Conservation (phyloP, 2,888 invertebrate species). For the Nipponacmea schrenckii region DNA sequence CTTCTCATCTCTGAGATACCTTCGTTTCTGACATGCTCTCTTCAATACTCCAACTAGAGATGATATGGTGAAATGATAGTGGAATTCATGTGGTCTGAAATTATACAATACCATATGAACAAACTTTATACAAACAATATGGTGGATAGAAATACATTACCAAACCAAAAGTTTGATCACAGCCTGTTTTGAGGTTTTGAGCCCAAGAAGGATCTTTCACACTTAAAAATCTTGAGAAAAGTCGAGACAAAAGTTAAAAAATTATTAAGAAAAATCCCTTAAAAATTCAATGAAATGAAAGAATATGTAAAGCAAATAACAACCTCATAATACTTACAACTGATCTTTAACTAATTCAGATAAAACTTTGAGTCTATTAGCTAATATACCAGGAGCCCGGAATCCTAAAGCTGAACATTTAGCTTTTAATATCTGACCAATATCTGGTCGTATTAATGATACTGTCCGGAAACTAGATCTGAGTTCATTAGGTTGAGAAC, state of each 20-base stretch:
- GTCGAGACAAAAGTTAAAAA: too few relatives aligned
- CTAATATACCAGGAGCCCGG: slow-evolving; percentile 61
- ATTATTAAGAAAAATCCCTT: too few relatives aligned
- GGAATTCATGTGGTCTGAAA: slow-evolving; percentile 55
- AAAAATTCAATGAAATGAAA: too few relatives aligned
- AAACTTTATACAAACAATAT: background rate
- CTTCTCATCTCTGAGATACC: slow-evolving; percentile 54
- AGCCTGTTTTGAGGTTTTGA: too few relatives aligned
- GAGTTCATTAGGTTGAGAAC: slow-evolving; percentile 54
- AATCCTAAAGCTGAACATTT: slow-evolving; percentile 64
- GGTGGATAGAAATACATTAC: background rate
- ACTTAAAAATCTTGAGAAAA: too few relatives aligned
- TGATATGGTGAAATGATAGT: slow-evolving; percentile 60
- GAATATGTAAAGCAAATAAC: too few relatives aligned
- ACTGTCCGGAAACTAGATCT: slow-evolving; percentile 61
- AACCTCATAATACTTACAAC: slow-evolving; percentile 52
- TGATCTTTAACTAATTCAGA: slow-evolving; percentile 62
- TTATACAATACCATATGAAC: slow-evolving; percentile 4
- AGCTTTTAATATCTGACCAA: slow-evolving; percentile 59
- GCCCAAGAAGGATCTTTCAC: too few relatives aligned
- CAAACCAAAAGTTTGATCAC: background rate
- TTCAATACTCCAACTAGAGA: slow-evolving; percentile 58
- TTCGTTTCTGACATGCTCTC: slow-evolving; percentile 55
- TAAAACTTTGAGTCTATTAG: slow-evolving; percentile 59
- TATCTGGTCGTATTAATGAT: slow-evolving; percentile 61